phyloP scores from a whole-genome alignment of 1,140 invertebrate genomes.

The Oreohelix idahoensis region DNA sequence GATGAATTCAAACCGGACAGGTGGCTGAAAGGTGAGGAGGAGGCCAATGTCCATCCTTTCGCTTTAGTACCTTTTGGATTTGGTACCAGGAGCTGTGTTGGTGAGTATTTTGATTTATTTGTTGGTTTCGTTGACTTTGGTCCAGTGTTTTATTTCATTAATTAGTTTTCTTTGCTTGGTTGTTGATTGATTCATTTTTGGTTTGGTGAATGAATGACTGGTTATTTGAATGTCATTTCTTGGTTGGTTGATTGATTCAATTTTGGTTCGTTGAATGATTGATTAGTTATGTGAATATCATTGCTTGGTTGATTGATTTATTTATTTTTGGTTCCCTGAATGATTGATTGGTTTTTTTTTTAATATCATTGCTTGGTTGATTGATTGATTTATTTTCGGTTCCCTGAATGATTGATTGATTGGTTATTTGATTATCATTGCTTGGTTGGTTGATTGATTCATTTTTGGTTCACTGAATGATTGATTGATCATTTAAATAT shows the following conservation, averaged over 20 bases:
- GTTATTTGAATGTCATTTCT: constrained; percentile 1
- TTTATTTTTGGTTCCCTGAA: too few species aligned
- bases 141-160: not conserved
- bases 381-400: too few species aligned
- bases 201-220: not conserved
- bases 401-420: too few species aligned
- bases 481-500: too few species aligned
- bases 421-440: too few species aligned
- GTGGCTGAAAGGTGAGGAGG: constrained; percentile 60
- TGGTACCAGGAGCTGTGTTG: constrained; percentile 59
- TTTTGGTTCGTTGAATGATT: too few species aligned
- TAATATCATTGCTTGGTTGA: too few species aligned
- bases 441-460: too few species aligned
- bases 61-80: constrained; percentile 61
- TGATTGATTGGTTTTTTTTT: too few species aligned
- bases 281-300: too few species aligned
- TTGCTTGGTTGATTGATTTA: too few species aligned
- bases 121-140: not conserved
- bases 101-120: constrained; percentile 46
- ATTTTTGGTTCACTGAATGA: too few species aligned
- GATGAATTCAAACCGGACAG: constrained; percentile 65
- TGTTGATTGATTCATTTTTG: not conserved
- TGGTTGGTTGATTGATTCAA: not conserved
- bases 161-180: not conserved
- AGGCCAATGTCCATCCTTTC: constrained; percentile 55